Percentiles rank a stretch among this genome's conserved stretches.
Evolutionary conservation across 2,113 vertebrate genomes (phyloP).

Genomic region (human): GRCh38 chr7:67489501-67490000

Average conservation of each 20-base stretch:
- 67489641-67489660: not conserved
- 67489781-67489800: not conserved
- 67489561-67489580: not conserved
- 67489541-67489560: not conserved
- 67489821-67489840: not conserved
- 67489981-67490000: not conserved
- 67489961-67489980: not conserved
- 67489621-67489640: not conserved
- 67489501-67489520: not conserved
- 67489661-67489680: constrained; percentile 27
- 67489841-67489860: not conserved
- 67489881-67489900: not conserved
- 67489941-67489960: not conserved
- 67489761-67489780: not conserved
- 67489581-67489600: not conserved
- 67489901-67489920: not conserved
- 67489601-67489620: not conserved
- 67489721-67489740: constrained; percentile 2
- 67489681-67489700: not conserved
- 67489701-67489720: constrained; percentile 11
- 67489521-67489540: not conserved
- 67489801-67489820: not conserved
- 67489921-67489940: not conserved
- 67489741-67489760: constrained; percentile 53
- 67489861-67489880: not conserved